phyloP scores from a whole-genome alignment of 2,113 vertebrate species.

The Nycticryphes semicollaris region DNA sequence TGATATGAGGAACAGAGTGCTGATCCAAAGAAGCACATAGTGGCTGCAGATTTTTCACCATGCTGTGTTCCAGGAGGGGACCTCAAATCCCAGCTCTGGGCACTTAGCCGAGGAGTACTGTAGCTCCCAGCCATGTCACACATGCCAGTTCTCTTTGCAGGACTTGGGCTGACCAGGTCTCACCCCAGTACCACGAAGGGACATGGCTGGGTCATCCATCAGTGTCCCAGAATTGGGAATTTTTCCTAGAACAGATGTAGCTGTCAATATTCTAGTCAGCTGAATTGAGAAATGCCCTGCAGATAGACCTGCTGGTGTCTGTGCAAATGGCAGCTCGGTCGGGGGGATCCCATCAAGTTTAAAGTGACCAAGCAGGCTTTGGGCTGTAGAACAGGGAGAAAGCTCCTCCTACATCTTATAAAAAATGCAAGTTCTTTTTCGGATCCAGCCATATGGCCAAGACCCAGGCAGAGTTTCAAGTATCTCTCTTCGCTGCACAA shows the following conservation, averaged over 20 bases:
- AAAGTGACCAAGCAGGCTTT: background rate
- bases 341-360: background rate
- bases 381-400: background rate
- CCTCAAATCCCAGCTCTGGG: background rate
- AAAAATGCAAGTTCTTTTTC: background rate
- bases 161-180: background rate
- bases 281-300: background rate
- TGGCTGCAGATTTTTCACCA: background rate
- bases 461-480: background rate
- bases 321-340: accelerated
- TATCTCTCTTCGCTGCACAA: background rate
- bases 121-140: background rate
- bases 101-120: background rate
- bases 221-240: accelerated
- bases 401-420: background rate
- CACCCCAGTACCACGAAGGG: accelerated
- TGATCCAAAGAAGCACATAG: background rate
- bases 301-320: accelerated
- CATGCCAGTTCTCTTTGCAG: accelerated
- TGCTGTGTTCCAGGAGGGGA: background rate
- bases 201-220: accelerated
- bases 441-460: background rate
- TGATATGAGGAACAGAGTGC: background rate
- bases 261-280: background rate
- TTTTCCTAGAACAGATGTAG: background rate